phyloP scores from a whole-genome alignment of 2,888 invertebrate genomes.

The Ophioninae sp. region DNA sequence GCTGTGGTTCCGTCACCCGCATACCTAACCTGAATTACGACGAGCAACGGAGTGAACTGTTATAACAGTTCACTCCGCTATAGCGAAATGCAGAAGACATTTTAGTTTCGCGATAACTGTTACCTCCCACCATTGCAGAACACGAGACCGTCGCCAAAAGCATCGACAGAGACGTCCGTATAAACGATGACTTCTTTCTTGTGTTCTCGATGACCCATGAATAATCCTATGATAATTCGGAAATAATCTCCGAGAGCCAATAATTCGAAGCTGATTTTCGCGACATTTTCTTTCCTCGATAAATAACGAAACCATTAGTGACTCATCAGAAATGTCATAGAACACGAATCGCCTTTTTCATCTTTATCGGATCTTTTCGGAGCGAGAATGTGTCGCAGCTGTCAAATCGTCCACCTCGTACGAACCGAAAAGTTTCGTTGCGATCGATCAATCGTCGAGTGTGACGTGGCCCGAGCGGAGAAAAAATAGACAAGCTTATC shows the following conservation, averaged over 20 bases:
- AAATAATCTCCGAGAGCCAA: background rate
- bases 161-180: too few species aligned
- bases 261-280: background rate
- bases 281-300: background rate
- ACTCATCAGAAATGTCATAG: background rate
- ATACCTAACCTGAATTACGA: too few species aligned
- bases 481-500: background rate
- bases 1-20: too few species aligned
- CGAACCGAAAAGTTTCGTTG: background rate
- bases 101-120: too few species aligned
- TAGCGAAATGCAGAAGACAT: too few species aligned
- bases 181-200: background rate
- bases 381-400: constrained; percentile 14
- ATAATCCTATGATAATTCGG: background rate
- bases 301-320: background rate
- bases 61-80: too few species aligned
- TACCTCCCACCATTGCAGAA: too few species aligned
- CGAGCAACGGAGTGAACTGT: too few species aligned
- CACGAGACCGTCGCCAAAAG: too few species aligned
- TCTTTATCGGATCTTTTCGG: background rate
- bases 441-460: constrained; percentile 13
- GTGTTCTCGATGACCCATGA: background rate
- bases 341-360: background rate
- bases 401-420: background rate
- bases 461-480: constrained; percentile 27